Evolutionary conservation across 2,797 vertebrate genomes (phyloP).

Genomic region (Alectoris magna): DNA sequence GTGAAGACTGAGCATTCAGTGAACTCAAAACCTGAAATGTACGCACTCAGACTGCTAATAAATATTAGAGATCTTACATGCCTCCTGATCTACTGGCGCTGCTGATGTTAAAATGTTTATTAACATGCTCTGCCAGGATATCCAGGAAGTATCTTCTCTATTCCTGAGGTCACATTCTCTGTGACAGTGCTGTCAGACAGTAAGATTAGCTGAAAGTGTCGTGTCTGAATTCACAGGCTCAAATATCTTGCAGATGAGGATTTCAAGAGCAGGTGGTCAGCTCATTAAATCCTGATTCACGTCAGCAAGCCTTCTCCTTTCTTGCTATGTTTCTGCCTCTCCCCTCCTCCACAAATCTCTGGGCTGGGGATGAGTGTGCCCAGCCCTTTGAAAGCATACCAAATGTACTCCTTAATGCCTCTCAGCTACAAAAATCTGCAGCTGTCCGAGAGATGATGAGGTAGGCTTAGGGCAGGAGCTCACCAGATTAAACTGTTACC

Average conservation of each 20-base stretch:
- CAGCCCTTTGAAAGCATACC: slow-evolving; percentile 22
- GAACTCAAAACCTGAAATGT: not conserved
- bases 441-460: slow-evolving; percentile 44
- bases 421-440: slow-evolving; percentile 41
- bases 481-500: not conserved
- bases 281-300: slow-evolving; percentile 74
- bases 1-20: not conserved
- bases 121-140: not conserved
- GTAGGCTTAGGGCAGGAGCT: not conserved
- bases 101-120: slow-evolving; percentile 3
- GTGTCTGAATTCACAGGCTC: slow-evolving; percentile 53
- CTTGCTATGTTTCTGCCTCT: not conserved
- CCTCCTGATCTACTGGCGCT: not conserved
- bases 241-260: slow-evolving; percentile 34
- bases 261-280: slow-evolving; percentile 80
- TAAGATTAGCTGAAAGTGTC: slow-evolving; percentile 54
- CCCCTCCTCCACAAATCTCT: not conserved
- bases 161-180: slow-evolving; percentile 58
- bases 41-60: not conserved
- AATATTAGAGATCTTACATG: fast-evolving
- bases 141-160: slow-evolving; percentile 7
- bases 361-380: not conserved
- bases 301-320: slow-evolving; percentile 20
- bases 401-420: not conserved
- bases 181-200: slow-evolving; percentile 19